phyloP scores from a whole-genome alignment of 2,888 invertebrate species.

The Lasius fuliginosus region DNA sequence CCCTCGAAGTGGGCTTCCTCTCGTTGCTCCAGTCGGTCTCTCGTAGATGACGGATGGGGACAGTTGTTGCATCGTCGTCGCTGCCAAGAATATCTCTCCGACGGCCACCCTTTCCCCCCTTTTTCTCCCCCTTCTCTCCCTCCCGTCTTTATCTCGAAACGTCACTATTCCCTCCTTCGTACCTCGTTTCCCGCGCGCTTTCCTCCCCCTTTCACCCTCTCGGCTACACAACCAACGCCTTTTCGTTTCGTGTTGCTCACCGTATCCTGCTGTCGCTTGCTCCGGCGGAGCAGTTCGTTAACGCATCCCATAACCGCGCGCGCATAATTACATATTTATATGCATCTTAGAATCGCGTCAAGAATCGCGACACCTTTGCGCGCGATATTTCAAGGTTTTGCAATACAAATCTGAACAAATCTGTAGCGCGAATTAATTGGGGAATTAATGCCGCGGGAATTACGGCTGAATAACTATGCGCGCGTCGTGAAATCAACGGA shows the following conservation, averaged over 20 bases:
- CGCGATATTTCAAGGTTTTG: neutral
- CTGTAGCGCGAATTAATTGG: neutral
- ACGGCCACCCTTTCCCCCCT: conserved; percentile 59
- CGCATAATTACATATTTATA: conserved; percentile 58
- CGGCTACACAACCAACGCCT: conserved; percentile 57
- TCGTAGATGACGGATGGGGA: conserved; percentile 84
- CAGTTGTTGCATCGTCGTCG: conserved; percentile 84
- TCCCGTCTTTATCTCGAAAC: conserved; percentile 68
- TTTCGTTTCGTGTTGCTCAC: conserved; percentile 65
- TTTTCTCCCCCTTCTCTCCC: conserved; percentile 42
- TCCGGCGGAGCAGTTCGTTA: conserved; percentile 53
- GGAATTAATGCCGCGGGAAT: neutral
- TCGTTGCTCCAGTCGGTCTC: conserved; percentile 64
- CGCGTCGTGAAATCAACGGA: neutral
- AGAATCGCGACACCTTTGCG: neutral
- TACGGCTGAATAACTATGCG: neutral
- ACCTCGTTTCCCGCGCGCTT: conserved; percentile 37
- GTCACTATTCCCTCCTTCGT: conserved; percentile 64
- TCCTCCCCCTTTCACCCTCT: conserved; percentile 54
- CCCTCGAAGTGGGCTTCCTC: conserved; percentile 58
- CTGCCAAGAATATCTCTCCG: conserved; percentile 82
- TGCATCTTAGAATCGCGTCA: conserved; percentile 22
- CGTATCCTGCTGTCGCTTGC: conserved; percentile 55
- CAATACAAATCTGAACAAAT: neutral
- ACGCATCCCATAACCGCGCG: conserved; percentile 34